These are phyloP conservation scores for Saccostrea cuccullata DNA, from an alignment of 1,140 invertebrate species.

Conservation along the genomic window DNA sequence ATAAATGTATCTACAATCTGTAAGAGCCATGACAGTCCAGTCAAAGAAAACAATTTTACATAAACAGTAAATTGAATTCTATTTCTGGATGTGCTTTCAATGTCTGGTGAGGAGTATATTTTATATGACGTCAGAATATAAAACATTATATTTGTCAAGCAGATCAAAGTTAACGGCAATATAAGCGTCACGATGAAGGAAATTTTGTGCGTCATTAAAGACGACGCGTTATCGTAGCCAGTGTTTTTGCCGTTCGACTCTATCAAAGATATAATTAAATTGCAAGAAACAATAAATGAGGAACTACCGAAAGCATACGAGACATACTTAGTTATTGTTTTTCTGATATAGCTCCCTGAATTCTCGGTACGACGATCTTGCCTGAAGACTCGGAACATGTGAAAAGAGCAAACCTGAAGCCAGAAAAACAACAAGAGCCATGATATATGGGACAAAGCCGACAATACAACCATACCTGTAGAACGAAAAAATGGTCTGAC, in stretches of 20 bases:
- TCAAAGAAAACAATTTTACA: constrained; percentile 37
- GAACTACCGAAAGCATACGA: neutral
- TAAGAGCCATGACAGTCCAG: constrained; percentile 38
- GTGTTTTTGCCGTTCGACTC: neutral
- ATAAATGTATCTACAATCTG: constrained; percentile 41
- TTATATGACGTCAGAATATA: constrained; percentile 33
- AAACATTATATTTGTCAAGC: constrained; percentile 34
- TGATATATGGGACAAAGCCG: constrained; percentile 91
- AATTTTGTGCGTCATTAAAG: constrained; percentile 36
- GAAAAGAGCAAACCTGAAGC: constrained; percentile 25
- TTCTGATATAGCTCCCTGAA: neutral
- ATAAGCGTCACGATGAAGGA: constrained; percentile 27
- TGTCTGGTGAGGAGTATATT: constrained; percentile 30
- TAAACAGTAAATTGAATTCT: constrained; percentile 34
- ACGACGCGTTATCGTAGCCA: constrained; percentile 30
- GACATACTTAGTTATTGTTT: neutral
- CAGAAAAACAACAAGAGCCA: neutral
- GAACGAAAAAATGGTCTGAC: constrained; percentile 17
- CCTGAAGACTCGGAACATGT: neutral
- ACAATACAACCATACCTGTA: constrained; percentile 80
- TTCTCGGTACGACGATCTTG: no score
- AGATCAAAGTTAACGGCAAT: neutral
- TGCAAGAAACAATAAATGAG: neutral
- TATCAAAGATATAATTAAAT: neutral
- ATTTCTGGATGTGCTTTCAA: constrained; percentile 5